phyloP scores from a whole-genome alignment of 1,140 invertebrate genomes.

The Rhyzopertha dominica region DNA sequence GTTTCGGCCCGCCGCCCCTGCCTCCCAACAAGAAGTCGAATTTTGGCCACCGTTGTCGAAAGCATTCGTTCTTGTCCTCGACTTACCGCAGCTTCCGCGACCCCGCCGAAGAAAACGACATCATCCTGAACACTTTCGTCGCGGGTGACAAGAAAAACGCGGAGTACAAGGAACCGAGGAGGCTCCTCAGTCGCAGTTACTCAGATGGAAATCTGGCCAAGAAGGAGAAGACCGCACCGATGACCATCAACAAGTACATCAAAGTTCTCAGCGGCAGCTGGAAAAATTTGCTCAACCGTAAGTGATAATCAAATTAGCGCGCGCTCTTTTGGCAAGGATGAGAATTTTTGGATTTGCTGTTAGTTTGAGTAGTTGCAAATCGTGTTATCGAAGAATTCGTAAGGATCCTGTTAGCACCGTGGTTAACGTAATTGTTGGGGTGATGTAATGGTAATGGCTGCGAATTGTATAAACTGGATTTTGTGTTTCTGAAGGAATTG shows the following conservation, averaged over 20 bases:
- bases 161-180: background rate
- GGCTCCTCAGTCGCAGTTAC: conserved; percentile 29
- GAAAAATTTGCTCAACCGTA: conserved; percentile 61
- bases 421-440: no score
- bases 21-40: conserved; percentile 42
- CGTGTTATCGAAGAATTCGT: no score
- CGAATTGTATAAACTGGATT: no score
- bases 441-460: no score
- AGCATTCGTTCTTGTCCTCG: conserved; percentile 33
- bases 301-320: conserved; percentile 44
- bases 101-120: conserved; percentile 37
- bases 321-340: no score
- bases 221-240: conserved; percentile 37
- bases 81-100: conserved; percentile 44
- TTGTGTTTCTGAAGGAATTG: no score
- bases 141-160: conserved; percentile 16
- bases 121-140: conserved; percentile 16
- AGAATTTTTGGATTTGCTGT: no score
- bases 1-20: conserved; percentile 43
- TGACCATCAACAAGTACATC: conserved; percentile 55
- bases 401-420: no score
- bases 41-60: conserved; percentile 26
- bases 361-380: no score
- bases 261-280: conserved; percentile 57
- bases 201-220: conserved; percentile 42